Evolutionary conservation across 2,888 invertebrate species (phyloP).

Genomic region (Drosophila atroscutellata): DNA sequence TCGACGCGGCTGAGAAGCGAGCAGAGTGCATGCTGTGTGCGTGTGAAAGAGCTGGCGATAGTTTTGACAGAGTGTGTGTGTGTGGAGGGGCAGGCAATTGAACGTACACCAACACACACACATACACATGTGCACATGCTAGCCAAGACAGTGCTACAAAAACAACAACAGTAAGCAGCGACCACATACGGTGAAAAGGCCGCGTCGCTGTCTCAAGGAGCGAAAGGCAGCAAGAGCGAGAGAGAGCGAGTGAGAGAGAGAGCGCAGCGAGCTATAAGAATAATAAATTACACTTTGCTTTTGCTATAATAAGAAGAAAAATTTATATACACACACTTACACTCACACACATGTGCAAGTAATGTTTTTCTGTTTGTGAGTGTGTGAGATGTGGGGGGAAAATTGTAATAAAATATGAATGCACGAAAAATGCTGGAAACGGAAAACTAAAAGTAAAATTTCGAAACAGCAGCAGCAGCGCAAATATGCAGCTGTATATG

Average conservation of each 20-base stretch:
- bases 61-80: conserved; percentile 45
- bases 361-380: conserved; percentile 52
- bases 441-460: conserved; percentile 68
- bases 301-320: conserved; percentile 81
- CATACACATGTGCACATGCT: conserved; percentile 57
- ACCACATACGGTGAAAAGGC: conserved; percentile 80
- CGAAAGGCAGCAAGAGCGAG: conserved; percentile 49
- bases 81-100: conserved; percentile 63
- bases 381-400: conserved; percentile 61
- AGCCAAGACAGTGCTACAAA: conserved; percentile 58
- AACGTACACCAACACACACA: conserved; percentile 50
- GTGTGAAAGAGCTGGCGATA: conserved; percentile 59
- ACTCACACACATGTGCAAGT: conserved; percentile 54
- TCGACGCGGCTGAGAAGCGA: conserved; percentile 41
- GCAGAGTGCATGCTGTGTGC: conserved; percentile 50
- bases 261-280: conserved; percentile 75
- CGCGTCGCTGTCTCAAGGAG: conserved; percentile 66
- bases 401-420: conserved; percentile 81
- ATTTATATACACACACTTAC: conserved; percentile 70
- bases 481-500: conserved; percentile 48
- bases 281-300: conserved; percentile 82
- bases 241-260: conserved; percentile 30
- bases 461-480: conserved; percentile 45
- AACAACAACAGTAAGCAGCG: conserved; percentile 56
- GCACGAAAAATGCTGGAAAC: conserved; percentile 62